These are phyloP conservation scores for Octomys mimax DNA, from an alignment of 2,797 vertebrate species.

Conservation along the genomic window DNA sequence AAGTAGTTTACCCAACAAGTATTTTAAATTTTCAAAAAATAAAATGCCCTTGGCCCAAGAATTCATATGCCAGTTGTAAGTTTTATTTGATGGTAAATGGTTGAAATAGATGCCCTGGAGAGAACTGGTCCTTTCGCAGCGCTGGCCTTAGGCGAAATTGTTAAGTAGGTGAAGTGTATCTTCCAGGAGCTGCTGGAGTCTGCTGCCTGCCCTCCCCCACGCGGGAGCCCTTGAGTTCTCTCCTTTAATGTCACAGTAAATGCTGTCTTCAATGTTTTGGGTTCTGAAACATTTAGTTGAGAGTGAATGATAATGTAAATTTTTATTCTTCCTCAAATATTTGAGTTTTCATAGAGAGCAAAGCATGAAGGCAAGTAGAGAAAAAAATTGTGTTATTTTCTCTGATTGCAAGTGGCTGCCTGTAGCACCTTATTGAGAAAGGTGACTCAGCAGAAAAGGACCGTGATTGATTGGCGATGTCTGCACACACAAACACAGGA, in stretches of 20 bases:
- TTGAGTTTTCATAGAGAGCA: constrained; percentile 64
- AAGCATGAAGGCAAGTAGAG: constrained; percentile 29
- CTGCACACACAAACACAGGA: constrained; percentile 60
- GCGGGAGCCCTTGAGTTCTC: constrained; percentile 49
- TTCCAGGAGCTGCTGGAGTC: constrained; percentile 62
- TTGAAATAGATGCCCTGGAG: constrained; percentile 81
- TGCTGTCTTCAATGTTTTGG: not conserved
- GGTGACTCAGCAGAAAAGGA: constrained; percentile 60
- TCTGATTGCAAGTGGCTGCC: constrained; percentile 23
- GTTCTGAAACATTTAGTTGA: constrained; percentile 60
- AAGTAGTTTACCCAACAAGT: constrained; percentile 75
- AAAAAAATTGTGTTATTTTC: constrained; percentile 4
- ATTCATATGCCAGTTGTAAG: constrained; percentile 76
- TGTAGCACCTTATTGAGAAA: not conserved
- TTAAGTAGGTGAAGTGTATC: constrained; percentile 76
- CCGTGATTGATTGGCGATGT: constrained; percentile 77
- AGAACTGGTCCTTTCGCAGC: constrained; percentile 69
- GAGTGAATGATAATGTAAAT: constrained; percentile 58
- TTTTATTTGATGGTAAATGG: constrained; percentile 81
- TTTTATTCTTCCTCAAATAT: constrained; percentile 68
- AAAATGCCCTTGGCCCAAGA: constrained; percentile 79
- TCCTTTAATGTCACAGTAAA: constrained; percentile 33
- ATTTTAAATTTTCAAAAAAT: constrained; percentile 77
- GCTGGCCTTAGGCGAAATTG: constrained; percentile 76
- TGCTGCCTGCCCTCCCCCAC: not conserved